Evolutionary conservation across 1,140 invertebrate species (phyloP), one percentile per base, ranked within the genome.

Genomic region (Campodea augens): DNA sequence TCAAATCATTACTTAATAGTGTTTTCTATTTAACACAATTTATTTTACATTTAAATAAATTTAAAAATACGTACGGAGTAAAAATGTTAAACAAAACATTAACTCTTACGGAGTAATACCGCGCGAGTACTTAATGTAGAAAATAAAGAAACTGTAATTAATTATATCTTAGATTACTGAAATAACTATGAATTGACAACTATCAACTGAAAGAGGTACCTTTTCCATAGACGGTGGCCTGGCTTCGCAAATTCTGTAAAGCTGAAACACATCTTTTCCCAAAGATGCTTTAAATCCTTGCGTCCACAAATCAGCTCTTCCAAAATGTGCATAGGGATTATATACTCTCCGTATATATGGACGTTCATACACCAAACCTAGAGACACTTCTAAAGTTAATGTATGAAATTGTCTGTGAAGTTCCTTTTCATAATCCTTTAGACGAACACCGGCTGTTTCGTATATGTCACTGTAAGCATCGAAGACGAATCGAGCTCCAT

Each of bases 401-500:
- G 41, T 42, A 19, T 48, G 50, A 29, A 51, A 29, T 37, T 49
- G 47, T 1, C 41, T 38, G 15, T 50, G 21, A 41, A 51, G 44
- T 41, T 51, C 49, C 24, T 27, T 37, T 41, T 41, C 44, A 38
- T 20, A 45, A 4, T 7, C 23, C 12, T 45, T 13, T 3, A 19
- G 21, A 18, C 4, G 3, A n/a, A n/a, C 29, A 5, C 43, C 5
- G 12, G 25, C 21, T 10, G n/a, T 13, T 40, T 22, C 39, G 41
- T 43, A 50, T 5, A 36, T 38, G 12, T 47, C 40, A 15, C 29
- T 46, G 42, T 52, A 50, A 13, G 46, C 41, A 32, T 53, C 52
- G 38, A 51, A 53, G 22, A 53, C 45, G 40, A 53, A 48, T 13
- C 50, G 46, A 15, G 52, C 52, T n/a, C 52, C 52, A 25, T 53